Base-by-base conservation (phyloP, 2,797 vertebrate genomes). In the Hydrocynus forskahlii region DNA sequence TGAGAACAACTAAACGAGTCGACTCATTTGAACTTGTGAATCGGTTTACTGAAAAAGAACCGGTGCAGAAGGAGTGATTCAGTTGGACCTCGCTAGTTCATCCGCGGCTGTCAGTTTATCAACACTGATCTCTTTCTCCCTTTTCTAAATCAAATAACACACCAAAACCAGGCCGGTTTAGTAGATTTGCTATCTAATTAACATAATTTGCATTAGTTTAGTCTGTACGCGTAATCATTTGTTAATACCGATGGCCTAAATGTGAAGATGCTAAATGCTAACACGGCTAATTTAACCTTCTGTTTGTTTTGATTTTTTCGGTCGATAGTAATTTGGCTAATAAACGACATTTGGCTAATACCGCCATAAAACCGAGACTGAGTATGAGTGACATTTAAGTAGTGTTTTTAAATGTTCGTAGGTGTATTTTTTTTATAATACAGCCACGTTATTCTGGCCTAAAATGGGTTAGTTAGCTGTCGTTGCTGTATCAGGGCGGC, bases 381-480 rank as follows among this genome's bases (percentile, higher is more conserved):
- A 35, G 35, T 13, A 63, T 35, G 25, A 16, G 1, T 35, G 4
- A 0, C 5, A 16, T 35, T 0, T 63, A 17, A 35, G 23, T 23
- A 25, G 21, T 62, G 23, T 5, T 62, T 29, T 0, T 10, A 25
- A 25, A 62, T 4, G 5, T 0, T 2, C 55, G 23, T 25, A 13
- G 10, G 9, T 35, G 14, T 35, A 5, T 63, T 63, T 60, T 35
- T 13, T 16, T 16, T 62, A 21, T 25, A 21, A 8, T 10, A 8
- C 17, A 60, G 57, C 57, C 10, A 9, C 14, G 17, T 4, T n/a
- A 7, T n/a, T 59, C 8, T n/a, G 55, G 55, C n/a, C 23, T 62
- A 14, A 62, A 62, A 62, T 62, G 59, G 35, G 19, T 38, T 25
- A 55, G 38, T 54, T 64, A 92, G 85, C 73, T 35, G 60, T 25